A percentile compares a stretch with the other conserved stretches of the same genome.
These are phyloP conservation scores for Danaus plexippus DNA, from an alignment of 1,140 invertebrate genomes.

Conservation along the genomic window DNA sequence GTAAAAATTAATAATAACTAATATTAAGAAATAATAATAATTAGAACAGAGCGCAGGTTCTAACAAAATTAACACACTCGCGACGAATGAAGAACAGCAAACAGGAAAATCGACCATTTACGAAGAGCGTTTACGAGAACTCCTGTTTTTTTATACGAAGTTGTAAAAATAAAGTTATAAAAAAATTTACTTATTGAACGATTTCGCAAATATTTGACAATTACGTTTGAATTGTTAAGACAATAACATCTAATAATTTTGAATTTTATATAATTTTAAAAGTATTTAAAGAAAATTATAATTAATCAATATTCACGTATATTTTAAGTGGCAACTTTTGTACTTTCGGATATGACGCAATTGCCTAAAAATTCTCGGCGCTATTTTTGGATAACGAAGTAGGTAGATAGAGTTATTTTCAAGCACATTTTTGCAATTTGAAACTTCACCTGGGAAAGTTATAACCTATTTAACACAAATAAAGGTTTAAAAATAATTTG, in stretches of 20 bases:
- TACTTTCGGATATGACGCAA: conserved; percentile 52
- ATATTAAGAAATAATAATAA: conserved; percentile 64
- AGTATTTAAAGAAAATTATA: no score
- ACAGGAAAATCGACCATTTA: conserved; percentile 72
- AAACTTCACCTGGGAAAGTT: conserved; percentile 49
- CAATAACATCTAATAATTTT: no score
- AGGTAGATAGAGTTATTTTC: conserved; percentile 60
- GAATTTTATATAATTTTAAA: no score
- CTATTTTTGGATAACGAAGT: conserved; percentile 66
- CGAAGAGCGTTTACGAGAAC: conserved; percentile 56
- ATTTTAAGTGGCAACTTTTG: conserved; percentile 37
- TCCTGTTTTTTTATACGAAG: conserved; percentile 31
- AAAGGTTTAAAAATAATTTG: no score
- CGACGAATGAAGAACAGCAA: conserved; percentile 67
- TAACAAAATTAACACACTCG: conserved; percentile 65
- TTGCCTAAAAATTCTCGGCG: conserved; percentile 38
- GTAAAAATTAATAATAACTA: conserved; percentile 67
- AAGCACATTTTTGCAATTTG: conserved; percentile 66
- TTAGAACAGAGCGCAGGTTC: conserved; percentile 58
- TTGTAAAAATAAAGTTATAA: conserved; percentile 11
- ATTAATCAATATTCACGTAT: conserved; percentile 2
- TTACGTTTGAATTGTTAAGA: no score
- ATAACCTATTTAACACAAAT: no score
- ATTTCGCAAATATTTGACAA: no score
- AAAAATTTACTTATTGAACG: no score